Evolutionary conservation across 2,888 invertebrate species (phyloP), one percentile per base, ranked within the genome.

Genomic region (Diaphora mendica): DNA sequence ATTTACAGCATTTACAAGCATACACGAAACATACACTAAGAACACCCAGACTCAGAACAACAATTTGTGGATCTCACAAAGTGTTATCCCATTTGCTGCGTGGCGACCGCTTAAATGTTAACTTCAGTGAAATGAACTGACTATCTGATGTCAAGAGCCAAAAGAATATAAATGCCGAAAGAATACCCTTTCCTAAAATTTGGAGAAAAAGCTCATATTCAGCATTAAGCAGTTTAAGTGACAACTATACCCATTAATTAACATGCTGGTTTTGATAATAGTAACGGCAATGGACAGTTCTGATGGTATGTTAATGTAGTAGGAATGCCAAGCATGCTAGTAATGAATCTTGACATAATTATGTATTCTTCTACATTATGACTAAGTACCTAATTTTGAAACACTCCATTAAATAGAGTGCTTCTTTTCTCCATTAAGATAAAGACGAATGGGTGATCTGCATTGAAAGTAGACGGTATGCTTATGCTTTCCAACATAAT

Each of bases 391-490:
- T 88, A 90, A 77, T 80, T 70, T 26, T 79, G 79, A 80, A 80
- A 90, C 8, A 86, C 76, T 77, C 91, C 91, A 71, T 71, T 87
- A 76, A 91, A 90, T 42, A 91, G 51, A 64, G 79, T 75, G 48
- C 79, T 87, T 39, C 77, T 55, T 59, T 81, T 76, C 55, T 80
- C 72, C 51, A 73, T 84, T 64, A 91, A 81, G 77, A 79, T 83
- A 78, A 88, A 91, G 42, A 86, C 69, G 81, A 90, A 92, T 17
- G 91, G 91, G 78, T 87, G 91, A 72, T 91, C 83, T 7, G 90
- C 91, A 7, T 75, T 70, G 76, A 90, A 89, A n/a, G n/a, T n/a
- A 55, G 55, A 11, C 55, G 55, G 23, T n/a, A n/a, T 9, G 55
- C n/a, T 11, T 55, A 59, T 3, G 26, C 26, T 26, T 4, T 59